Evolutionary conservation across 2,113 vertebrate species (phyloP).

Genomic region (Heterochromis multidens): DNA sequence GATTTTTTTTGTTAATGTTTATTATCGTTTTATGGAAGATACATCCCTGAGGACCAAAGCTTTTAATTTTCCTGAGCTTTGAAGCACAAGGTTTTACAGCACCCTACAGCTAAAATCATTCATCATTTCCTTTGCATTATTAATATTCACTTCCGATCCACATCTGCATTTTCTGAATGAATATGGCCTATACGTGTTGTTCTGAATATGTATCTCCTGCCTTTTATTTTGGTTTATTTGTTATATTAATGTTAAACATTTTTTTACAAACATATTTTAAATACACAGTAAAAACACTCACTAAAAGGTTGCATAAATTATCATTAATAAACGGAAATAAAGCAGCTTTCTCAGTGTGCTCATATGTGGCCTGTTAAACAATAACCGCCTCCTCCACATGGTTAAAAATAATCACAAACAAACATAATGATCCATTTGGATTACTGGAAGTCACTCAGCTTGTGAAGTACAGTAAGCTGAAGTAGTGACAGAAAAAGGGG

Average conservation of each 20-base stretch:
- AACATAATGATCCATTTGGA: not conserved
- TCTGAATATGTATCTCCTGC: not conserved
- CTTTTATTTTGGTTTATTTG: not conserved
- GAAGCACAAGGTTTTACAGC: not conserved
- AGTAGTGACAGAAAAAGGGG: not conserved
- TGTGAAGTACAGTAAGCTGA: not conserved
- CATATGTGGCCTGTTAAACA: not conserved
- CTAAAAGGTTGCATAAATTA: not conserved
- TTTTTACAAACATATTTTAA: not conserved
- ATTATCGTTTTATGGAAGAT: not conserved
- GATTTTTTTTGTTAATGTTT: not conserved
- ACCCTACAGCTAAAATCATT: not conserved
- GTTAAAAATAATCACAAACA: not conserved
- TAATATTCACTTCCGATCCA: not conserved
- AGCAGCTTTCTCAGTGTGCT: not conserved
- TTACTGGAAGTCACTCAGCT: not conserved
- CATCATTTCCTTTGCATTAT: not conserved
- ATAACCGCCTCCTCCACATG: not conserved
- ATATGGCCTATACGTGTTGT: conserved; percentile 2
- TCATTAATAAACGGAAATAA: not conserved
- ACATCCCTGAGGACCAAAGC: not conserved
- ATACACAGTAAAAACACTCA: not conserved
- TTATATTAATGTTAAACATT: not conserved
- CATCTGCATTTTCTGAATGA: not conserved
- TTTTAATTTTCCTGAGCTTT: not conserved